phyloP scores from a whole-genome alignment of 1,140 invertebrate genomes.

The Zophobas atratus region DNA sequence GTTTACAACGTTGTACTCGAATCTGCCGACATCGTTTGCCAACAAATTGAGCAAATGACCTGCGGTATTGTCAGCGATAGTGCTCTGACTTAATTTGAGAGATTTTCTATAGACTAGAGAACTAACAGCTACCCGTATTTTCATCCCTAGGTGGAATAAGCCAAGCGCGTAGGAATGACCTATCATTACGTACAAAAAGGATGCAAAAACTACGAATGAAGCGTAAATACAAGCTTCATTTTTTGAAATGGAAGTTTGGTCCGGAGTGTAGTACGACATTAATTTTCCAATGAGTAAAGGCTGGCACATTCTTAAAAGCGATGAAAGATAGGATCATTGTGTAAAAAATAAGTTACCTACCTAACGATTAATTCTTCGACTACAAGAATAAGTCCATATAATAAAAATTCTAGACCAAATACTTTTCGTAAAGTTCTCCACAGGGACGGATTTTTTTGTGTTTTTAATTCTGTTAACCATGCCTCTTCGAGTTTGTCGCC shows the following conservation, averaged over 20 bases:
- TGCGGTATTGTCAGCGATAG: conserved; percentile 84
- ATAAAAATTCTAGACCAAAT: conserved; percentile 66
- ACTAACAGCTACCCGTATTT: conserved; percentile 83
- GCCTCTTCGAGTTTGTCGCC: conserved; percentile 73
- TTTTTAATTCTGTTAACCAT: conserved; percentile 69
- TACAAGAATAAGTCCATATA: conserved; percentile 70
- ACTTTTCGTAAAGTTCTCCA: conserved; percentile 64
- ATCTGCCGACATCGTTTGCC: conserved; percentile 85
- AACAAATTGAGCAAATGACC: conserved; percentile 90
- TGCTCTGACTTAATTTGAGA: conserved; percentile 74
- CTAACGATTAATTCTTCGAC: conserved; percentile 71
- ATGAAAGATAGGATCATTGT: neutral
- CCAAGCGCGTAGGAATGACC: conserved; percentile 88
- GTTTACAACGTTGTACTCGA: conserved; percentile 77
- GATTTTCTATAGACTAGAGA: conserved; percentile 89
- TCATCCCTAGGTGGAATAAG: conserved; percentile 78
- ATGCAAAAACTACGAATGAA: conserved; percentile 79
- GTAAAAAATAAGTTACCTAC: conserved; percentile 60
- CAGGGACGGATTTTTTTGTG: conserved; percentile 64
- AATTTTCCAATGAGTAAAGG: conserved; percentile 63
- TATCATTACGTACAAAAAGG: conserved; percentile 76
- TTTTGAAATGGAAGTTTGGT: conserved; percentile 67
- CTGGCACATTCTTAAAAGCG: conserved; percentile 56
- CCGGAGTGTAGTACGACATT: conserved; percentile 77
- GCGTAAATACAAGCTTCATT: conserved; percentile 80